Evolutionary conservation across 1,140 invertebrate genomes (phyloP).

Genomic region (Drosophila subobscura): DNA sequence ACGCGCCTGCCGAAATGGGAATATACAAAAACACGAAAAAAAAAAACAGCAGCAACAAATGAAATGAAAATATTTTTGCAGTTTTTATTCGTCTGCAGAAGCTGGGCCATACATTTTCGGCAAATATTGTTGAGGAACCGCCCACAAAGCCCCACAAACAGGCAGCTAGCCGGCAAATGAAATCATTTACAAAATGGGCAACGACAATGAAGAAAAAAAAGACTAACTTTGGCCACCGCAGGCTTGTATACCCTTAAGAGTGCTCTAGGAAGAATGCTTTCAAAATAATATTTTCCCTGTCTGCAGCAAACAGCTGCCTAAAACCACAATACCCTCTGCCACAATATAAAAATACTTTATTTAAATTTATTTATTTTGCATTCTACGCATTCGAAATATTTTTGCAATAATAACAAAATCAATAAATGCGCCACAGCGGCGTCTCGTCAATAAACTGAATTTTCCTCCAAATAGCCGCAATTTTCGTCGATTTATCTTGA

Average conservation of each 20-base stretch:
- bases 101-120: conserved; percentile 15
- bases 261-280: too few relatives aligned
- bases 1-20: conserved; percentile 22
- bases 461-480: conserved; percentile 54
- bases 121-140: conserved; percentile 35
- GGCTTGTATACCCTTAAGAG: too few relatives aligned
- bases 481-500: conserved; percentile 77
- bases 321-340: too few relatives aligned
- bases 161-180: conserved; percentile 11
- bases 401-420: conserved; percentile 74
- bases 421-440: conserved; percentile 69
- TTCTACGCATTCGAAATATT: conserved; percentile 16
- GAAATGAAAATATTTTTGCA: conserved; percentile 51
- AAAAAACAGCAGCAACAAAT: conserved; percentile 21
- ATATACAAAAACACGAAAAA: conserved; percentile 16
- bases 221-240: too few relatives aligned
- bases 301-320: too few relatives aligned
- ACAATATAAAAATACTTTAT: conserved; percentile 26
- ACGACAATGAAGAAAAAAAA: neutral
- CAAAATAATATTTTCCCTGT: too few relatives aligned
- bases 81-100: conserved; percentile 39
- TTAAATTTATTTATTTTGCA: conserved; percentile 54
- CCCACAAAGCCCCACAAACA: conserved; percentile 6
- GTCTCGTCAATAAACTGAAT: conserved; percentile 67
- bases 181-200: conserved; percentile 47